Conservation (phyloP, 2,797 vertebrate species). For the Lophius americanus region DNA sequence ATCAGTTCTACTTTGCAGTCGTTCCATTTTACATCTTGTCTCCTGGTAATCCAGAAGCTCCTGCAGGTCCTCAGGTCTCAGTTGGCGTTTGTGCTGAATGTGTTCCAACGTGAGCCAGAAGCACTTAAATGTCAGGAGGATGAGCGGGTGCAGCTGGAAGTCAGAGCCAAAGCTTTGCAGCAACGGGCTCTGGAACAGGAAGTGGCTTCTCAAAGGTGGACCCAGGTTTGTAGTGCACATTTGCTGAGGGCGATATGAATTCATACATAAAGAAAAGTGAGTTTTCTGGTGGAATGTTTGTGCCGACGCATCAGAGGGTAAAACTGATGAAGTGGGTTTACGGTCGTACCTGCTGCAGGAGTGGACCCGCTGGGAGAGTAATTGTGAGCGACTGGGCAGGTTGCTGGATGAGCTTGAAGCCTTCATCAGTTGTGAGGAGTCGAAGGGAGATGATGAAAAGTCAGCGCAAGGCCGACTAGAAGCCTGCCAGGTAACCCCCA, state of each 20-base stretch:
- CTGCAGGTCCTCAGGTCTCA: slow-evolving; percentile 83
- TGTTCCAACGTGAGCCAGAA: slow-evolving; percentile 77
- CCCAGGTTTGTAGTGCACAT: slow-evolving; percentile 83
- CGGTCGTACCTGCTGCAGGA: slow-evolving; percentile 73
- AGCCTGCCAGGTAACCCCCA: slow-evolving; percentile 84
- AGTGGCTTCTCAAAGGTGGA: slow-evolving; percentile 76
- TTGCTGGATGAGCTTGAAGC: slow-evolving; percentile 84
- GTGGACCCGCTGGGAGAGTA: slow-evolving; percentile 86
- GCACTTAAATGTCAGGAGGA: slow-evolving; percentile 75
- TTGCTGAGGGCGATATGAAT: slow-evolving; percentile 44
- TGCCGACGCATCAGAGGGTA: slow-evolving; percentile 7
- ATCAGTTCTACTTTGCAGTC: slow-evolving; percentile 1
- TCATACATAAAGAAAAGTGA: slow-evolving; percentile 27
- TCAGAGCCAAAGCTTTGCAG: slow-evolving; percentile 77
- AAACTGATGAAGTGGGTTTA: slow-evolving; percentile 15
- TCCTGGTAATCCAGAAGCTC: slow-evolving; percentile 78
- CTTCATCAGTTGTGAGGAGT: slow-evolving; percentile 73
- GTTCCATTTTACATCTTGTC: background rate
- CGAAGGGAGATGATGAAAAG: slow-evolving; percentile 76
- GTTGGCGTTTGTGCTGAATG: slow-evolving; percentile 76
- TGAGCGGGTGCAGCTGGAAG: slow-evolving; percentile 74
- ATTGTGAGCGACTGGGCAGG: slow-evolving; percentile 70
- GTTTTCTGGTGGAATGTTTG: slow-evolving; percentile 10
- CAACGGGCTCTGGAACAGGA: slow-evolving; percentile 79
- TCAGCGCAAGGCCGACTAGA: slow-evolving; percentile 75